Percentiles rank a stretch among this genome's conserved stretches.
Conservation (phyloP, 2,797 vertebrate genomes). For the Melanotaenia boesemani region DNA sequence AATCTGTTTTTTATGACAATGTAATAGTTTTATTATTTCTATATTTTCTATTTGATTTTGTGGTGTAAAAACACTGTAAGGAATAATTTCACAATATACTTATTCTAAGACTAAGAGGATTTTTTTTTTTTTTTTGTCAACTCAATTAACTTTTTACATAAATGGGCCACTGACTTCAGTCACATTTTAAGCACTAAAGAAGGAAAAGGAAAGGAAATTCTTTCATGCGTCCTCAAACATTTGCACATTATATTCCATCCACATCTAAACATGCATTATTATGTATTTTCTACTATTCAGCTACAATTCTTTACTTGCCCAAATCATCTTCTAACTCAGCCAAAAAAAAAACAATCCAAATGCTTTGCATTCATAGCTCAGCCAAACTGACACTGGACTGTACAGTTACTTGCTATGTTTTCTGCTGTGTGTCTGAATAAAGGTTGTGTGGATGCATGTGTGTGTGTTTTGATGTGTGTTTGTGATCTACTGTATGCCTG, state of each 20-base stretch:
- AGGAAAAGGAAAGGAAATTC: background rate
- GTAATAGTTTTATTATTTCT: background rate
- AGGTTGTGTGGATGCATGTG: conserved; percentile 43
- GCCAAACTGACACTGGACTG: conserved; percentile 67
- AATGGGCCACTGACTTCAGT: background rate
- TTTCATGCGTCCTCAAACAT: conserved; percentile 19
- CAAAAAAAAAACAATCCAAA: conserved; percentile 29
- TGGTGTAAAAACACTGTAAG: background rate
- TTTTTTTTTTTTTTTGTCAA: background rate
- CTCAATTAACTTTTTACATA: background rate
- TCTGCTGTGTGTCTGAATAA: conserved; percentile 42
- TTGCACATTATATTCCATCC: conserved; percentile 21
- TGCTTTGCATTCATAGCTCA: conserved; percentile 58
- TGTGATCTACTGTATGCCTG: conserved; percentile 44
- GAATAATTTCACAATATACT: background rate
- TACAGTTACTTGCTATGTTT: conserved; percentile 55
- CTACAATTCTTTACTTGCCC: conserved; percentile 16
- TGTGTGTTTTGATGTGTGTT: conserved; percentile 44
- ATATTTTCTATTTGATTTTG: background rate
- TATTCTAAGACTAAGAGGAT: background rate
- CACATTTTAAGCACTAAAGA: background rate
- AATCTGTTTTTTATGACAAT: background rate
- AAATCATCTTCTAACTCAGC: conserved; percentile 27
- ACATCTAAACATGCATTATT: conserved; percentile 11
- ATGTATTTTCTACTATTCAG: conserved; percentile 11